phyloP scores from a whole-genome alignment of 1,140 invertebrate species.

The Liolophura sinensis region DNA sequence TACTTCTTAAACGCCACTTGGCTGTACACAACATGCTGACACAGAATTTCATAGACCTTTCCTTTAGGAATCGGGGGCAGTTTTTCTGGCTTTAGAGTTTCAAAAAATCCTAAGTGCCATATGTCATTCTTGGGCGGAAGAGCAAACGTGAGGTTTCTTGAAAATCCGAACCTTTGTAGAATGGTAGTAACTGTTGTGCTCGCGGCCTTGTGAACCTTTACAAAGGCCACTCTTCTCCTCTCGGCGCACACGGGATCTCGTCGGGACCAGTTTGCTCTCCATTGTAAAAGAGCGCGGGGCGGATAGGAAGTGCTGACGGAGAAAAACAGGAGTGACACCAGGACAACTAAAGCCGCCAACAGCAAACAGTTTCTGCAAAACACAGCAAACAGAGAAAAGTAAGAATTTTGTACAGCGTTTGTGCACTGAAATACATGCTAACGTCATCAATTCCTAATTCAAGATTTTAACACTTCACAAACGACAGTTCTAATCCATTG shows the following conservation, averaged over 20 bases:
- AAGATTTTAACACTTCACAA: too few relatives aligned
- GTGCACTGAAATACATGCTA: too few relatives aligned
- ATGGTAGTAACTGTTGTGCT: conserved; percentile 37
- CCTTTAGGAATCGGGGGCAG: conserved; percentile 9
- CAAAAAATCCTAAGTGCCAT: conserved; percentile 21
- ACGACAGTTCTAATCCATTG: too few relatives aligned
- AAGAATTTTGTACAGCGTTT: too few relatives aligned
- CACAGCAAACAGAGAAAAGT: too few relatives aligned
- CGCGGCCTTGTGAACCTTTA: conserved; percentile 37
- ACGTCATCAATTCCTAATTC: too few relatives aligned
- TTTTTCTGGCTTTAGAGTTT: conserved; percentile 3
- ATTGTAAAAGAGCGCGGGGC: too few relatives aligned
- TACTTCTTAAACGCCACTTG: conserved; percentile 14
- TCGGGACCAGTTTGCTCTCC: too few relatives aligned
- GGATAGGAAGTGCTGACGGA: too few relatives aligned
- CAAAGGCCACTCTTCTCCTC: conserved; percentile 16
- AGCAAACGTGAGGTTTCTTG: conserved; percentile 26
- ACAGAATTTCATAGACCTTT: conserved; percentile 28
- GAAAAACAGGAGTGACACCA: too few relatives aligned
- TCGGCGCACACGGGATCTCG: conserved; percentile 3
- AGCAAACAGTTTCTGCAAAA: too few relatives aligned
- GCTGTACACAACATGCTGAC: conserved; percentile 34
- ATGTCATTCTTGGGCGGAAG: conserved; percentile 29
- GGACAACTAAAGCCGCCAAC: too few relatives aligned
- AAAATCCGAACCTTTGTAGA: conserved; percentile 27